Evolutionary conservation across 2,113 vertebrate species (phyloP).

Genomic region (Megaleporinus macrocephalus): DNA sequence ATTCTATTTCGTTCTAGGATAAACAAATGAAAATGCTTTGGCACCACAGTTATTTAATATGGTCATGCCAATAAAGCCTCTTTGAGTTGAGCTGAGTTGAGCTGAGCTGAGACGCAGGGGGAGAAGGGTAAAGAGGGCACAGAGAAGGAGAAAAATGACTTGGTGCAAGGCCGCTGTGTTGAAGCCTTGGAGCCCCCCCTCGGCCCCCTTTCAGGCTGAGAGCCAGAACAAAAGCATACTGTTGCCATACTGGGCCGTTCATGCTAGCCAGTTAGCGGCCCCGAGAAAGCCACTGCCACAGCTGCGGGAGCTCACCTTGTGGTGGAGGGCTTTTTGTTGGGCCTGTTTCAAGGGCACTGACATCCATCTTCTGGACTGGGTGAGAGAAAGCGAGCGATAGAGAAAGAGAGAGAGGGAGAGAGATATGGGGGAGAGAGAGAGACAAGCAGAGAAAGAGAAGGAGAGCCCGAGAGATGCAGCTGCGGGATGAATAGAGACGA

Average conservation of each 20-base stretch:
- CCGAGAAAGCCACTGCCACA: slow-evolving; percentile 59
- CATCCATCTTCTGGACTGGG: slow-evolving; percentile 99
- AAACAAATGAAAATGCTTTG: neutral
- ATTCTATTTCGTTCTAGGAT: no score
- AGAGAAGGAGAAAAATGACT: slow-evolving; percentile 93
- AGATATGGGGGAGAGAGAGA: slow-evolving; percentile 57
- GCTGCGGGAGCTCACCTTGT: slow-evolving; percentile 93
- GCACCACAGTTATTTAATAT: neutral
- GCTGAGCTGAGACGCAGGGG: slow-evolving; percentile 52
- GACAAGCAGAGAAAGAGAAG: slow-evolving; percentile 79
- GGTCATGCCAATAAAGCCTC: neutral
- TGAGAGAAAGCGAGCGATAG: slow-evolving; percentile 87
- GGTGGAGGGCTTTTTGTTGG: slow-evolving; percentile 95
- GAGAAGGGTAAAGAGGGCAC: slow-evolving; percentile 75
- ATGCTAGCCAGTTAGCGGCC: slow-evolving; percentile 75
- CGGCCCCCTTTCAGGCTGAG: slow-evolving; percentile 97
- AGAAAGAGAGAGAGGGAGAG: slow-evolving; percentile 60
- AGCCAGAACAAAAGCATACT: slow-evolving; percentile 99
- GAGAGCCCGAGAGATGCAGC: slow-evolving; percentile 79
- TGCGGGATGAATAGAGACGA: slow-evolving; percentile 76
- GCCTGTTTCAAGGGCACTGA: slow-evolving; percentile 95
- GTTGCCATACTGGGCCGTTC: slow-evolving; percentile 99
- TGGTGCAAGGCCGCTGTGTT: slow-evolving; percentile 83
- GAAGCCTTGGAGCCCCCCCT: slow-evolving; percentile 78
- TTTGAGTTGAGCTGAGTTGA: neutral